A percentile compares a stretch with the other conserved stretches of the same genome.
Conservation (phyloP, 1,140 invertebrate species). For the Drosophila trapezifrons region DNA sequence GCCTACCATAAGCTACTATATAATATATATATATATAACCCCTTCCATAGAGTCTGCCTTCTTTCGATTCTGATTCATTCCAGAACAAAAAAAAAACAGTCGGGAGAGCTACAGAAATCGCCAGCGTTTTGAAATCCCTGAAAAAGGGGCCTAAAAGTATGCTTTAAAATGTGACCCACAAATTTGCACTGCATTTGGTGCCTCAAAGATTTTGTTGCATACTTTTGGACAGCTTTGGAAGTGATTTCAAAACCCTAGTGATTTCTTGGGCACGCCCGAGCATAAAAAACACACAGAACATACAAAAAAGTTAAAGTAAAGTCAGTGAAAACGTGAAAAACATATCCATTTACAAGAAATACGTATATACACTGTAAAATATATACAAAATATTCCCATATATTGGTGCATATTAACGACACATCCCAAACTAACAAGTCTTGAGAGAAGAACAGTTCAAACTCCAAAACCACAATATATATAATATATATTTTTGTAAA, state of each 20-base stretch:
- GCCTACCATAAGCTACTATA: slow-evolving; percentile 6
- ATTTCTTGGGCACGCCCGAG: no score
- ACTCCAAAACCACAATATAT: slow-evolving; percentile 24
- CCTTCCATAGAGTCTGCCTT: slow-evolving; percentile 23
- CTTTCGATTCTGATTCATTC: slow-evolving; percentile 34
- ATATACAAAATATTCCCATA: slow-evolving; percentile 18
- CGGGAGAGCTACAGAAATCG: no score
- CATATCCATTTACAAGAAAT: slow-evolving; percentile 43
- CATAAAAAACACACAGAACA: neutral
- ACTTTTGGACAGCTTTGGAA: no score
- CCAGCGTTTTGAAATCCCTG: no score
- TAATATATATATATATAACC: neutral
- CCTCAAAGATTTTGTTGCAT: no score
- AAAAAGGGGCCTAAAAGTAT: no score
- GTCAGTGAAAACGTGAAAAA: slow-evolving; percentile 13
- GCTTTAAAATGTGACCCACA: no score
- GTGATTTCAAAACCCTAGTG: no score
- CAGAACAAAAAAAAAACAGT: slow-evolving; percentile 1
- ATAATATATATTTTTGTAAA: slow-evolving; percentile 46
- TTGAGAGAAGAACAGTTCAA: slow-evolving; percentile 28
- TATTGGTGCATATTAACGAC: slow-evolving; percentile 23
- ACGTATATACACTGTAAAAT: slow-evolving; percentile 23
- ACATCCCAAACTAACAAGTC: slow-evolving; percentile 18
- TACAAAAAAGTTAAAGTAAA: slow-evolving; percentile 2
- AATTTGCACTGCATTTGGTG: no score